Conservation (phyloP, 2,113 vertebrate genomes). For the Oreochromis spilurus region DNA sequence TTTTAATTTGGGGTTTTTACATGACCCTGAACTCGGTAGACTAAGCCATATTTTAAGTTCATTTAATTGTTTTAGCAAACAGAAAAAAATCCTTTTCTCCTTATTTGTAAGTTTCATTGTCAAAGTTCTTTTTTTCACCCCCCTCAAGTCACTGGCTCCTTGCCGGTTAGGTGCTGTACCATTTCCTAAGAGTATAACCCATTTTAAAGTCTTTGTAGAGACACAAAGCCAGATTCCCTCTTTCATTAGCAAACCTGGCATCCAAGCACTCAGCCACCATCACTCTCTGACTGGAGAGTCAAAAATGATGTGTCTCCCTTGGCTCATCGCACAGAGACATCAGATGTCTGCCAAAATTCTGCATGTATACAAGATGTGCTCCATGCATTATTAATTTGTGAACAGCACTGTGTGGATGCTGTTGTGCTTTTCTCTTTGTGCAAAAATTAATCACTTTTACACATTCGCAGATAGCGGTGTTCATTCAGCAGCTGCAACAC, state of each 20-base stretch:
- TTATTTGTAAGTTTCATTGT: not conserved
- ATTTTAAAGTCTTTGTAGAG: constrained; percentile 8
- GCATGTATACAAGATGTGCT: constrained; percentile 46
- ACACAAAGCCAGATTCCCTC: not conserved
- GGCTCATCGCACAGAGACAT: constrained; percentile 47
- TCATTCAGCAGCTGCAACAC: not conserved
- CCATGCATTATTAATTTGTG: constrained; percentile 54
- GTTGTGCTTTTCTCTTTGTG: not conserved
- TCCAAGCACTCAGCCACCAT: constrained; percentile 10
- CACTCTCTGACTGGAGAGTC: constrained; percentile 29
- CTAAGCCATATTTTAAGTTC: not conserved
- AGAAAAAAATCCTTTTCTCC: not conserved
- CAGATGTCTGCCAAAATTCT: constrained; percentile 54
- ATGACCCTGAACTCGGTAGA: not conserved
- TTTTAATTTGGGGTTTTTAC: not conserved
- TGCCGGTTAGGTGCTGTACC: not conserved
- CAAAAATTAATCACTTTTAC: not conserved
- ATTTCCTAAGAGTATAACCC: not conserved
- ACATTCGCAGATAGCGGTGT: not conserved
- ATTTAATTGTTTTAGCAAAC: not conserved
- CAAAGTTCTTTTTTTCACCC: not conserved
- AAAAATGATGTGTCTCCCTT: constrained; percentile 41
- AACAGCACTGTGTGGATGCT: not conserved
- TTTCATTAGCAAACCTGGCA: constrained; percentile 48
- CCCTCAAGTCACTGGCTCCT: not conserved